These are phyloP conservation scores for Dermochelys coriacea DNA, from an alignment of 2,797 vertebrate species.

Conservation along the genomic window DNA sequence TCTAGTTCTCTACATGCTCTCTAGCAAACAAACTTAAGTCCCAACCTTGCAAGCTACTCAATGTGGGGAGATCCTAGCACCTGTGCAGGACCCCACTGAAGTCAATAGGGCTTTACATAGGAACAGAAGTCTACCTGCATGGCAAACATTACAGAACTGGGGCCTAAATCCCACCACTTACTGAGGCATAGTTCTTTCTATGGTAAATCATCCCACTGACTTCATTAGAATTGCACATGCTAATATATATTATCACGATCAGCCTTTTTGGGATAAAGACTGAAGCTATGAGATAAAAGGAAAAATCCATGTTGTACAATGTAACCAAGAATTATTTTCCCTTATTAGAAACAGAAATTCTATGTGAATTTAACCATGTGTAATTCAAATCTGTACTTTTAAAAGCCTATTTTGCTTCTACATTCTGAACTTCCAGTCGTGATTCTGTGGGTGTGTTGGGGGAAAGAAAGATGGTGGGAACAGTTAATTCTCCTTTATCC, in stretches of 20 bases:
- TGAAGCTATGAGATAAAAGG: neutral
- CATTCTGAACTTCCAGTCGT: constrained; percentile 35
- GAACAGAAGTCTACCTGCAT: neutral
- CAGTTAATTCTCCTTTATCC: constrained; percentile 28
- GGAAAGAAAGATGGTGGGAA: constrained; percentile 3
- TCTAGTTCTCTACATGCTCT: neutral
- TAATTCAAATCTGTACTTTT: neutral
- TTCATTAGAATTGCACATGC: neutral
- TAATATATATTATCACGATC: neutral
- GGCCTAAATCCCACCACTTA: neutral
- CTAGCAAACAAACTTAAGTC: neutral
- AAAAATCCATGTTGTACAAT: neutral
- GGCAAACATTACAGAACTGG: neutral
- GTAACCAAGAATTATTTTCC: neutral
- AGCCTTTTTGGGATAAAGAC: neutral
- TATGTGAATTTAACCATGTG: neutral
- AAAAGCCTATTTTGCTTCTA: constrained; percentile 54
- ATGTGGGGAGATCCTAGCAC: neutral
- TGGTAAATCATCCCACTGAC: neutral
- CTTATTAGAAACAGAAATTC: constrained; percentile 22
- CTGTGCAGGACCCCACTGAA: neutral
- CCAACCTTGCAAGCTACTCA: neutral
- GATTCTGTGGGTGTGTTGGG: neutral
- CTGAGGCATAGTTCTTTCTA: neutral
- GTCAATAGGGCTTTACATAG: neutral